Base-by-base conservation (phyloP, 2,113 vertebrate species). In the Dromiciops gliroides region DNA sequence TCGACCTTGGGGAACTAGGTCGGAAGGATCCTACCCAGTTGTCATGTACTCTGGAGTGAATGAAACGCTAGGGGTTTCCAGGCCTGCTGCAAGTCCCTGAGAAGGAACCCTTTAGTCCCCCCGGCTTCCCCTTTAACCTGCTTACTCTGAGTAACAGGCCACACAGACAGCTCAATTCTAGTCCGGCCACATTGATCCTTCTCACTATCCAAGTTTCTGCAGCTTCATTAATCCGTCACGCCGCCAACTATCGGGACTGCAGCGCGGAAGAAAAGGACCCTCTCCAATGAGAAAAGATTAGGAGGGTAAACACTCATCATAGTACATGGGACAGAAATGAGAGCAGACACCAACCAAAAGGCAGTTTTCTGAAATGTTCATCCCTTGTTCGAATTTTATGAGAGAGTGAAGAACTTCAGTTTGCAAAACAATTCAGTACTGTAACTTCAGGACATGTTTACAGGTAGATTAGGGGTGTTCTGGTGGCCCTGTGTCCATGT, bases 141-240 rank as follows among this genome's bases (percentile, higher is more conserved):
- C 37, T 83, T 83, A 16, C 90, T 93, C 48, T 95, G 31, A 0
- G 5, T 44, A 24, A 0, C 92, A 93, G 93, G 90, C 92, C 23
- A 1, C 23, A 1, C 53, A 93, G 93, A 96, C 95, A 95, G 91
- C 96, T 97, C 93, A 93, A 93, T 95, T 51, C 67, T 0, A 0
- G 0, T 8, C 26, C 0, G 2, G 37, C 91, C 0, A n/a, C 94
- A 50, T 90, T 50, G 96, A 96, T 95, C 53, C 53, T 50, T n/a
- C 51, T 37, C 92, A 88, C 90, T 67, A 89, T 23, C 47, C 47
- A 94, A 51, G 89, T 90, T 75, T 47, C 96, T 48, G 16, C 31
- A 47, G 94, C 92, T 89, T 97, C 93, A 92, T 95, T 95, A 95
- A 95, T 52, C 51, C 48, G 0, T 48, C 0, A 52, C 0, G 0